Conservation (phyloP, 1,140 invertebrate species). For the Nephila pilipes region DNA sequence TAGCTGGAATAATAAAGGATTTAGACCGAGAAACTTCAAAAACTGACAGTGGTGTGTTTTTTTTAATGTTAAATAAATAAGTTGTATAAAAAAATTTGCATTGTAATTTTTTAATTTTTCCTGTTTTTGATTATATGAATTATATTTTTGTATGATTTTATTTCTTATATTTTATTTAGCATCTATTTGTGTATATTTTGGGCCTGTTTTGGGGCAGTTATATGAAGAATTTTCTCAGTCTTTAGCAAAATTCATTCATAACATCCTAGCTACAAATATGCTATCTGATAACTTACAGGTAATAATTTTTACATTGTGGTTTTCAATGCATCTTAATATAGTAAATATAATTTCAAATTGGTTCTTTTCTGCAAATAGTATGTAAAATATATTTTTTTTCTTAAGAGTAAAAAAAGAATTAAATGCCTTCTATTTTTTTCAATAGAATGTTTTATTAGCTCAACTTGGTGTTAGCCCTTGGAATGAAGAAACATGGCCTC, state of each 20-base stretch:
- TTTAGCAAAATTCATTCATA: constrained; percentile 89
- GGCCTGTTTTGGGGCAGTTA: constrained; percentile 86
- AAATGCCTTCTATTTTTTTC: too few relatives aligned
- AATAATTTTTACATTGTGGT: too few relatives aligned
- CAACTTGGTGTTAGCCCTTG: constrained; percentile 90
- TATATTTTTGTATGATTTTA: too few relatives aligned
- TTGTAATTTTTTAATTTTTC: too few relatives aligned
- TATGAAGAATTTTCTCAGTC: constrained; percentile 90
- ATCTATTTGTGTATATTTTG: constrained; percentile 89
- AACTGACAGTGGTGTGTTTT: constrained; percentile 87
- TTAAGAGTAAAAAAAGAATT: background rate
- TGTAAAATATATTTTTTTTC: too few relatives aligned
- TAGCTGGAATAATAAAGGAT: constrained; percentile 92
- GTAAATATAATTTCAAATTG: too few relatives aligned
- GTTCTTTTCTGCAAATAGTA: too few relatives aligned
- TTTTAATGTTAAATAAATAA: background rate
- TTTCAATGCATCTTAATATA: background rate
- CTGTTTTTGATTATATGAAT: too few relatives aligned
- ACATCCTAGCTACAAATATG: constrained; percentile 87
- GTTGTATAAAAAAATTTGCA: too few relatives aligned
- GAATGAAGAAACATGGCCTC: constrained; percentile 87
- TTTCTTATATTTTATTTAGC: constrained; percentile 82
- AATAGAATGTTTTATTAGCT: constrained; percentile 83
- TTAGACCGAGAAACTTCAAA: constrained; percentile 91
- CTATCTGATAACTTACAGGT: constrained; percentile 85